Evolutionary conservation across 2,888 invertebrate species (phyloP), one percentile per base, ranked within the genome.

Genomic region (Euzophera pinguis): DNA sequence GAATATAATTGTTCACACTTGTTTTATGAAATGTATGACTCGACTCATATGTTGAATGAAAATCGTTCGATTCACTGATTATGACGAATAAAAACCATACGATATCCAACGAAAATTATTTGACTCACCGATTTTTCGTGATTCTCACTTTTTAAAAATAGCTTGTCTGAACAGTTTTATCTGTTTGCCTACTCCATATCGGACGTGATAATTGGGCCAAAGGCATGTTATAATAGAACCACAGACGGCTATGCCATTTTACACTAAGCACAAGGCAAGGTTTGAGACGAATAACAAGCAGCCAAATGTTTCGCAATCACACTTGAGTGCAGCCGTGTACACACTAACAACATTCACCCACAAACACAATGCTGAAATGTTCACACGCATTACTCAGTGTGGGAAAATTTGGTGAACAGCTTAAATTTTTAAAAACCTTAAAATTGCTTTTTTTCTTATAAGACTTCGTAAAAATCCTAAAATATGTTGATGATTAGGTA

Each of bases 331-430:
- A 63, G 61, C 60, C 69, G 67, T 71, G 37, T 66, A 71, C 63
- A 63, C 64, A 67, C 68, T 22, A 22, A 70, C 70, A 78, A 78
- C 81, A 81, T 80, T 81, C 77, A 78, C 79, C 67, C 62, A 72
- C 56, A 75, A 69, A 68, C 56, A 82, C 88, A 89, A 88, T 88
- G 83, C 76, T 79, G 73, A 76, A 73, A 75, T 68, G 69, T 88
- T 89, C 88, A 79, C 89, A 89, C 81, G 75, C 76, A 59, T 72
- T 69, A 57, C 62, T 61, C 60, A 67, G 62, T 71, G 77, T 83
- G 83, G 70, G 82, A 79, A 79, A 29, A 27, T 16, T 32, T 14
- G 12, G 7, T 43, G 13, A 7, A 12, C 0, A 22, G 10, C 22
- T 41, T 34, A 16, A 34, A 32, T 34, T 16, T n/a, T 8, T 47